These are phyloP conservation scores for Drosophila nr. fundita DNA, from an alignment of 2,888 invertebrate species.

Conservation along the genomic window DNA sequence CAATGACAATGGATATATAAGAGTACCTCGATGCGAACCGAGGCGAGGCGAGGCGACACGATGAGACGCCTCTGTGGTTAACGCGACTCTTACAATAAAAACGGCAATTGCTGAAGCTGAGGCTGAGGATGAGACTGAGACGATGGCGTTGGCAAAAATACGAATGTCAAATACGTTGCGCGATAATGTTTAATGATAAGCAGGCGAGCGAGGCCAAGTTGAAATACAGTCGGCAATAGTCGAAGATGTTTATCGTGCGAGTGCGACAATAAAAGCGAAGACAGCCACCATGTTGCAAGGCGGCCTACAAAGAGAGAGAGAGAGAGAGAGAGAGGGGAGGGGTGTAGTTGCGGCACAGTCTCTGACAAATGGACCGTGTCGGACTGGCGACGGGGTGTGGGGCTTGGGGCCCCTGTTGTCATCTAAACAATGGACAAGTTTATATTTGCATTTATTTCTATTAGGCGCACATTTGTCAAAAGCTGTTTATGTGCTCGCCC, in stretches of 20 bases:
- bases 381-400: conserved; percentile 58
- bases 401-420: conserved; percentile 51
- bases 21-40: conserved; percentile 1
- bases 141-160: conserved; percentile 47
- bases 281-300: conserved; percentile 59
- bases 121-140: neutral
- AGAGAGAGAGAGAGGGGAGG: neutral
- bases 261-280: conserved; percentile 80
- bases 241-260: conserved; percentile 81
- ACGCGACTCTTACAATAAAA: conserved; percentile 69
- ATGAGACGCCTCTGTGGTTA: conserved; percentile 69
- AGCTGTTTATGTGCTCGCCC: conserved; percentile 71
- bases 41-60: neutral
- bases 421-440: conserved; percentile 78
- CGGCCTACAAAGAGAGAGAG: neutral
- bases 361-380: conserved; percentile 78
- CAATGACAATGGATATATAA: conserved; percentile 47
- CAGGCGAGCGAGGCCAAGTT: conserved; percentile 45
- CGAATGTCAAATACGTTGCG: conserved; percentile 72
- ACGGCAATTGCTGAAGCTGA: conserved; percentile 19
- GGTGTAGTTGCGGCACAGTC: conserved; percentile 11
- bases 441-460: conserved; percentile 81
- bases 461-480: conserved; percentile 81
- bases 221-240: conserved; percentile 79
- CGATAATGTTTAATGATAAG: conserved; percentile 81